Percentiles rank a stretch among this genome's conserved stretches.
Evolutionary conservation across 2,888 invertebrate species (phyloP).

Genomic region (Thereva nobilitata): DNA sequence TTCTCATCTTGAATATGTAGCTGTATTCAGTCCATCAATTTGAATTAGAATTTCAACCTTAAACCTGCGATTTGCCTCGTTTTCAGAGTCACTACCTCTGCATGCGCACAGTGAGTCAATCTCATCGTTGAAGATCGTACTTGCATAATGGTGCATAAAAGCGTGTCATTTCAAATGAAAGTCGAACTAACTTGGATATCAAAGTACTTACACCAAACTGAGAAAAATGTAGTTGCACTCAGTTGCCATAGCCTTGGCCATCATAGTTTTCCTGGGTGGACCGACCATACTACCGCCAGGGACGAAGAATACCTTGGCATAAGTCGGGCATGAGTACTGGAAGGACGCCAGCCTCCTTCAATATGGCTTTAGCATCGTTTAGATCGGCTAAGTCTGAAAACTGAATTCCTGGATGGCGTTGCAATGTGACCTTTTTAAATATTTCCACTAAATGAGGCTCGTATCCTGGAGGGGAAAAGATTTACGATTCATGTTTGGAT

Average conservation of each 20-base stretch:
- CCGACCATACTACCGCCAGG: constrained; percentile 67
- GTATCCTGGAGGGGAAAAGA: constrained; percentile 72
- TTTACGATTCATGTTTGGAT: constrained; percentile 53
- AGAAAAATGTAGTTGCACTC: constrained; percentile 89
- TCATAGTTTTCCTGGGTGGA: constrained; percentile 75
- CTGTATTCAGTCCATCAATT: constrained; percentile 81
- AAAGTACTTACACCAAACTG: constrained; percentile 85
- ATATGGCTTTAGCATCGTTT: constrained; percentile 73
- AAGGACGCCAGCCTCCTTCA: constrained; percentile 84
- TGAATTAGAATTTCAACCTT: constrained; percentile 88
- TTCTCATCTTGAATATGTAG: constrained; percentile 69
- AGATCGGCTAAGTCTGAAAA: constrained; percentile 79
- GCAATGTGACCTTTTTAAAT: constrained; percentile 81
- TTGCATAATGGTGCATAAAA: constrained; percentile 88
- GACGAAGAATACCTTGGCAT: constrained; percentile 82
- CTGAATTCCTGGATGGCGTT: constrained; percentile 77
- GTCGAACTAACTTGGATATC: constrained; percentile 81
- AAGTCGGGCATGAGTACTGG: constrained; percentile 87
- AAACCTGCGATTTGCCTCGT: constrained; percentile 82
- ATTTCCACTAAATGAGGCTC: constrained; percentile 79
- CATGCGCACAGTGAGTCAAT: constrained; percentile 85
- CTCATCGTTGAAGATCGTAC: constrained; percentile 89
- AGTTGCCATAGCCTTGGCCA: constrained; percentile 86
- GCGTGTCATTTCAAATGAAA: constrained; percentile 87
- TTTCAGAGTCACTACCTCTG: constrained; percentile 82